Evolutionary conservation across 2,797 vertebrate species (phyloP), one percentile per base, ranked within the genome.

Genomic region (Ceyx erithaca): DNA sequence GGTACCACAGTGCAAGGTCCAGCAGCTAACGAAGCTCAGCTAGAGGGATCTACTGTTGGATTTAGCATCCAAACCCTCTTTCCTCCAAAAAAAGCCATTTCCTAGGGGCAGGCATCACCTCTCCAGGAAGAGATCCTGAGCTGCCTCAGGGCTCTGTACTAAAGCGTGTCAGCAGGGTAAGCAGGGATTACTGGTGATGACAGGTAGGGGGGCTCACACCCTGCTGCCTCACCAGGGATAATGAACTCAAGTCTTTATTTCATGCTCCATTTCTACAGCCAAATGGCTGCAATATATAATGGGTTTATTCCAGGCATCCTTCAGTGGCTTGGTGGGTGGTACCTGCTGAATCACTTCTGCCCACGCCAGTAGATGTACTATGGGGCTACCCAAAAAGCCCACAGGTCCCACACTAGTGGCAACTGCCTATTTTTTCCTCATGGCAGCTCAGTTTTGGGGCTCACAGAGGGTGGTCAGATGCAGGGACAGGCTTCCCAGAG

Each of bases 171-270:
- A 81, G 30, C 61, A 40, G 73, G n/a, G n/a, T 78, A 23, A 69
- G 71, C 83, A 6, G 3, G 85, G 78, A 41, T 92, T 87, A 57
- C 70, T 46, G 48, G 19, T 85, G 95, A 86, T 94, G 59, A 73
- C 49, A 55, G 84, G 18, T 10, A 88, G 80, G 79, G 79, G 84
- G 70, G 8, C 89, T 83, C 93, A 73, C 58, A 26, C 87, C 35
- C 68, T 54, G 83, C 79, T 69, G 4, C 95, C 59, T n/a, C 18
- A n/a, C 73, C 59, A 40, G 85, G 89, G 88, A 89, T 97, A 90
- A 96, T 88, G 92, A 96, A 89, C 87, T 75, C 13, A 87, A 95
- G 87, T 94, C 93, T 97, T 97, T 95, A 95, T 96, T 97, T 97
- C 95, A 92, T 92, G 96, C 95, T 95, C 79, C 88, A 94, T 96